Conservation (phyloP, 2,888 invertebrate species). For the Gymnoscelis rufifasciata region DNA sequence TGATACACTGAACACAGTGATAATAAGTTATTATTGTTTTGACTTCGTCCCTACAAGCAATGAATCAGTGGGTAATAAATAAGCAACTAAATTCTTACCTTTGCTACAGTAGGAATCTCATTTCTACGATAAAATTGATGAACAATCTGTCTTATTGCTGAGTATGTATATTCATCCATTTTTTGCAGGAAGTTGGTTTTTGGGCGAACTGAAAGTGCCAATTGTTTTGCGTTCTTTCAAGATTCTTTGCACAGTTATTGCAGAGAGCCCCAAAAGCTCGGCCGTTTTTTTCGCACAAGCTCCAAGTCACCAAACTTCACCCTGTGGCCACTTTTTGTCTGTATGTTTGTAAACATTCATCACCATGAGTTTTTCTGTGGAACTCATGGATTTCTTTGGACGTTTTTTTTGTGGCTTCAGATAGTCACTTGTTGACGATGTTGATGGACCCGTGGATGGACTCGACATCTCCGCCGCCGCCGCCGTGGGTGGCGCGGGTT, state of each 20-base stretch:
- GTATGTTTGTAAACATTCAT: not conserved
- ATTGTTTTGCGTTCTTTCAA: not conserved
- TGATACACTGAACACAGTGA: too few relatives aligned
- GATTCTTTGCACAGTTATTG: not conserved
- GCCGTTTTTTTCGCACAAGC: not conserved
- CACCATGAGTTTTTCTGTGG: slow-evolving; percentile 1
- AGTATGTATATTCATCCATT: not conserved
- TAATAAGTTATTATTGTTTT: too few relatives aligned
- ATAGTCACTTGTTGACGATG: not conserved
- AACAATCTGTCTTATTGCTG: not conserved
- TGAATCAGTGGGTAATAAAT: too few relatives aligned
- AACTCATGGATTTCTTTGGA: not conserved
- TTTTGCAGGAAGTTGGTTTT: not conserved
- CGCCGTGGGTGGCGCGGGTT: not conserved
- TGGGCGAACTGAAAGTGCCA: not conserved
- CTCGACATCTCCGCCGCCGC: not conserved
- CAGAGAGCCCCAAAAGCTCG: not conserved
- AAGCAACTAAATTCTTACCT: not conserved
- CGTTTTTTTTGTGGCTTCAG: not conserved
- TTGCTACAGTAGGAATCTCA: not conserved
- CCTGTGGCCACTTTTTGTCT: not conserved
- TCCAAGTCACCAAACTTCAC: not conserved
- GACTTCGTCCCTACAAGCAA: too few relatives aligned
- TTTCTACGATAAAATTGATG: not conserved
- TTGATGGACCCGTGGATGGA: not conserved